phyloP scores from a whole-genome alignment of 2,888 invertebrate genomes.

The Magallana nippona region DNA sequence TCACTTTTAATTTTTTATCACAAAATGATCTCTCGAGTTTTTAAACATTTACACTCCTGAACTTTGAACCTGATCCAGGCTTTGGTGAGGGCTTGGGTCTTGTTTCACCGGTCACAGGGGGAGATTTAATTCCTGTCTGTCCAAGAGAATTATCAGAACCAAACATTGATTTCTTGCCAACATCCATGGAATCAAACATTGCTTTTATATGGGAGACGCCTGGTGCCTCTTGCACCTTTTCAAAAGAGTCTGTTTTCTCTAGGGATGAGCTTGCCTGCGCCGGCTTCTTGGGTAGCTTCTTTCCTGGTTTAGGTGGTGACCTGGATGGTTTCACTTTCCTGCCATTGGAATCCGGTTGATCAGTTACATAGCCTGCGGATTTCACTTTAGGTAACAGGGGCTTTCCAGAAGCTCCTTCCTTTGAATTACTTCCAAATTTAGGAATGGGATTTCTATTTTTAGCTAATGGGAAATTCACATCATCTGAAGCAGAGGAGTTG shows the following conservation, averaged over 20 bases:
- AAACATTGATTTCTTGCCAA: constrained; percentile 34
- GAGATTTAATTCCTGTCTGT: constrained; percentile 15
- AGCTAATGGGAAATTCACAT: constrained; percentile 41
- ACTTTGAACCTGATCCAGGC: constrained; percentile 50
- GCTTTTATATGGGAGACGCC: constrained; percentile 47
- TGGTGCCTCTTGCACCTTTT: constrained; percentile 35
- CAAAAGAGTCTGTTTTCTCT: constrained; percentile 28
- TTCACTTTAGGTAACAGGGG: constrained; percentile 27
- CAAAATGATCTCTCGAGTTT: background rate
- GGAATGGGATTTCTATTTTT: constrained; percentile 45
- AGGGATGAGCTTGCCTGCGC: constrained; percentile 21
- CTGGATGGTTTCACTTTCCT: constrained; percentile 27
- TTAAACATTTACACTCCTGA: constrained; percentile 61
- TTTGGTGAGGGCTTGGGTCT: constrained; percentile 55
- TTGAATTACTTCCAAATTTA: constrained; percentile 50
- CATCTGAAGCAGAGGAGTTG: constrained; percentile 37
- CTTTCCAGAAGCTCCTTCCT: constrained; percentile 26
- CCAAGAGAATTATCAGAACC: constrained; percentile 16
- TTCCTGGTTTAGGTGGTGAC: constrained; percentile 12
- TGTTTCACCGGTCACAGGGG: constrained; percentile 29
- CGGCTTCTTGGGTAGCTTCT: constrained; percentile 11
- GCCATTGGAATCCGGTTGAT: constrained; percentile 7
- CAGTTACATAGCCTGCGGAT: background rate
- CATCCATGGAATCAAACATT: constrained; percentile 51
- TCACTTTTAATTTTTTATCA: background rate